Conservation (phyloP, 2,888 invertebrate genomes). For the Mythimna lalbum region DNA sequence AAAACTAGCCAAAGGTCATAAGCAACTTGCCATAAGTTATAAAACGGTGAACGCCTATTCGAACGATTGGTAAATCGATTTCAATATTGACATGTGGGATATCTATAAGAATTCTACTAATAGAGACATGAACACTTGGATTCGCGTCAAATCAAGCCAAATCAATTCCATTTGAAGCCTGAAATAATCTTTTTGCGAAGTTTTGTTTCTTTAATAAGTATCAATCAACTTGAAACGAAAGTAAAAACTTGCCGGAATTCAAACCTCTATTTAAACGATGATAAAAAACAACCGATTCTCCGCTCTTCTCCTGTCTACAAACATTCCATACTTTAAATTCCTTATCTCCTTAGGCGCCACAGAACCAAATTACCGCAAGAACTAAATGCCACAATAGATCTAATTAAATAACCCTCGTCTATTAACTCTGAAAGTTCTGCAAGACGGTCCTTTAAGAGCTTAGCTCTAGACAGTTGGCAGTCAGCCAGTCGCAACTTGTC, state of each 20-base stretch:
- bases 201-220: neutral
- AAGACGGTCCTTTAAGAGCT: conserved; percentile 61
- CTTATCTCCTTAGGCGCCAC: conserved; percentile 41
- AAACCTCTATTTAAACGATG: neutral
- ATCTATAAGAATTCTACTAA: neutral
- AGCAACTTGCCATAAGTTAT: conserved; percentile 44
- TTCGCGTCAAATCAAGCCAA: neutral
- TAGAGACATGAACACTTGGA: neutral
- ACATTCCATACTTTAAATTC: conserved; percentile 21
- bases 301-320: neutral
- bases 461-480: conserved; percentile 58
- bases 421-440: conserved; percentile 43
- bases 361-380: conserved; percentile 28
- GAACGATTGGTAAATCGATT: conserved; percentile 22
- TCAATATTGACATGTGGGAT: conserved; percentile 3
- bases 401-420: conserved; percentile 54
- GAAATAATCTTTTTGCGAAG: too few species aligned
- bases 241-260: neutral
- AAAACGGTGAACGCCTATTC: conserved; percentile 27
- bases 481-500: conserved; percentile 59
- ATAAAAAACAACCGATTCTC: neutral
- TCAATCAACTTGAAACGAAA: neutral
- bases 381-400: conserved; percentile 48
- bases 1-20: conserved; percentile 56
- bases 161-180: neutral